Base-by-base conservation (phyloP, 2,113 vertebrate species). In the Lamprotornis superbus region DNA sequence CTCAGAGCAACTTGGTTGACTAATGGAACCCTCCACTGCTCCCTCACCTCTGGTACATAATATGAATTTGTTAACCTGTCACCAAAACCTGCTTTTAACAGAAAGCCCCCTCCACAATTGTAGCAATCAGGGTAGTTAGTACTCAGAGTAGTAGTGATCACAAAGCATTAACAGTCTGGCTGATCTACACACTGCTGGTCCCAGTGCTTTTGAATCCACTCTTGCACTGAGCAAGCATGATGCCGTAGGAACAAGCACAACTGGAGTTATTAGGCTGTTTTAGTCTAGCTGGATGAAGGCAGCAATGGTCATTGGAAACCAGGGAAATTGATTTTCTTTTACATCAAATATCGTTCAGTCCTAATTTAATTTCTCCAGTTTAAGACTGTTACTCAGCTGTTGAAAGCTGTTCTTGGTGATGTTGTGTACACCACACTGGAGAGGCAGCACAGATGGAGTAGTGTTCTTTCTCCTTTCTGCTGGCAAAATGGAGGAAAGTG, bases 291-390 rank as follows among this genome's bases (percentile, higher is more conserved):
- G n/a, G 20, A 44, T 84, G 27, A 53, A 60, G 33, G 35, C 14
- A 50, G 18, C 10, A 85, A 28, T 24, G 8, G 50, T 14, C 0
- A 0, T 14, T 69, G 24, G 13, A 87, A 87, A 86, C 5, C 15
- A 35, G 15, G 31, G 17, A 70, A 75, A 56, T 33, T 31, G 1
- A 19, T 16, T 84, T 70, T 50, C 42, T 76, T 76, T 30, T 42
- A 60, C 39, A 47, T 12, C 35, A 78, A 74, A 42, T 3, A 17
- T 55, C 20, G 4, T 59, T 39, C 76, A 25, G 27, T 55, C 13
- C 9, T 80, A 25, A 53, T 90, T 86, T 86, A 9, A 18, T 89
- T 89, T 87, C 46, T 76, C 20, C 25, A 73, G 28, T 13, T 44
- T 40, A 80, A 33, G 9, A 12, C 31, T 73, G 22, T 22, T 70